Conservation (phyloP, 35 echinoderm and acorn worm species). For the Holothuria glaberrima region DNA sequence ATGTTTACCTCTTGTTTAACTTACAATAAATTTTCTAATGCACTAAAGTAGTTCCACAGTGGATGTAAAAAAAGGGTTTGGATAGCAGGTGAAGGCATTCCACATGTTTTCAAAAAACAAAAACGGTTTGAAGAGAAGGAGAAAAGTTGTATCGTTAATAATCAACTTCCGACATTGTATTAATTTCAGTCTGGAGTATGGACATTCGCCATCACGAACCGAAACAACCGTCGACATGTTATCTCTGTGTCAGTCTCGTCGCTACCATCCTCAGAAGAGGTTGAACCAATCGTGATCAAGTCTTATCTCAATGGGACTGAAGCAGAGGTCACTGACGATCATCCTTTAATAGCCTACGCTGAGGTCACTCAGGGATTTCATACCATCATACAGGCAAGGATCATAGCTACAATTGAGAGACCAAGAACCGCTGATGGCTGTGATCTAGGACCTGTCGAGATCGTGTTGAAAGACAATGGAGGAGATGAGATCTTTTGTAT, state of each 20-base stretch:
- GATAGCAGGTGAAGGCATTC: too few species aligned
- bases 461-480: slow-evolving; percentile 33
- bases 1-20: too few species aligned
- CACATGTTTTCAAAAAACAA: too few species aligned
- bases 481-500: not conserved
- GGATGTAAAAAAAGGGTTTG: too few species aligned
- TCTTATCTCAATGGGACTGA: slow-evolving; percentile 18
- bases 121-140: too few species aligned
- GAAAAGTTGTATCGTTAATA: too few species aligned
- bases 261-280: not conserved
- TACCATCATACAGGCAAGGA: slow-evolving; percentile 4
- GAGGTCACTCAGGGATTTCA: slow-evolving; percentile 41
- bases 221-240: not conserved
- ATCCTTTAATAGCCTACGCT: slow-evolving; percentile 25
- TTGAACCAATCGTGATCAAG: slow-evolving; percentile 4
- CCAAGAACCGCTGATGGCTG: not conserved
- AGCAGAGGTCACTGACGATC: not conserved
- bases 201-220: not conserved
- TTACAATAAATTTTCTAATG: too few species aligned
- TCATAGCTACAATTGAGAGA: slow-evolving; percentile 22
- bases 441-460: not conserved
- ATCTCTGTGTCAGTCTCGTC: not conserved
- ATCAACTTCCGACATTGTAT: too few species aligned
- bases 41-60: too few species aligned
- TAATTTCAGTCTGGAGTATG: not conserved